Evolutionary conservation across 2,113 vertebrate species (phyloP), one percentile per base, ranked within the genome.

Genomic region (Himantopus leucocephalus): DNA sequence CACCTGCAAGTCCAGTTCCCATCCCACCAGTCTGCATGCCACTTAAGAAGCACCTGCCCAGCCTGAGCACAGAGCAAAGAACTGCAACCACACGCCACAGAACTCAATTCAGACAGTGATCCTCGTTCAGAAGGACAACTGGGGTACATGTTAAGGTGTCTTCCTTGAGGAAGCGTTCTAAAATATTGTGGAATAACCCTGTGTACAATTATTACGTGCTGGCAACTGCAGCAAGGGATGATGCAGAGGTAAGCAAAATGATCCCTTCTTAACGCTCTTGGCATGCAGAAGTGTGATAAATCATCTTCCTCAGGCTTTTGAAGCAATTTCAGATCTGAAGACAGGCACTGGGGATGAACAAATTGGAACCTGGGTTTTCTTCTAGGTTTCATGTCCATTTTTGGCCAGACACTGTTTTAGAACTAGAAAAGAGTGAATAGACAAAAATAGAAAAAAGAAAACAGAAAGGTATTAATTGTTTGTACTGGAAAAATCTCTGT

Each of bases 41-140:
- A 8, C 10, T 52, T 34, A 24, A 50, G 52, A 16, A 67, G 9
- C 50, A 75, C 18, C 52, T 37, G 35, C 30, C 56, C 52, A 74
- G 30, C 16, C 22, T 21, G 29, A 45, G n/a, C 58, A n/a, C 19
- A 39, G 53, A 67, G 30, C 29, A 47, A 79, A 53, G 32, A 62
- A 55, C 35, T 13, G 34, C 53, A 70, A 12, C 2, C 6, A 2
- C 47, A 47, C 70, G 45, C 22, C n/a, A 24, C 18, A 74, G 55
- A 56, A 10, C 8, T 41, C 50, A 18, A 14, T 10, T 23, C 35
- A 60, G 75, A 71, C 7, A 37, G 30, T 3, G 5, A 37, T 56
- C 41, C 17, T 50, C 52, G 16, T 37, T 67, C 0, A 1, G 53
- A 60, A 58, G 52, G 29, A 27, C 47, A 26, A 0, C 0, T 12